Evolutionary conservation across 2,888 invertebrate genomes (phyloP).

Genomic region (Prostheceraeus crozeri): DNA sequence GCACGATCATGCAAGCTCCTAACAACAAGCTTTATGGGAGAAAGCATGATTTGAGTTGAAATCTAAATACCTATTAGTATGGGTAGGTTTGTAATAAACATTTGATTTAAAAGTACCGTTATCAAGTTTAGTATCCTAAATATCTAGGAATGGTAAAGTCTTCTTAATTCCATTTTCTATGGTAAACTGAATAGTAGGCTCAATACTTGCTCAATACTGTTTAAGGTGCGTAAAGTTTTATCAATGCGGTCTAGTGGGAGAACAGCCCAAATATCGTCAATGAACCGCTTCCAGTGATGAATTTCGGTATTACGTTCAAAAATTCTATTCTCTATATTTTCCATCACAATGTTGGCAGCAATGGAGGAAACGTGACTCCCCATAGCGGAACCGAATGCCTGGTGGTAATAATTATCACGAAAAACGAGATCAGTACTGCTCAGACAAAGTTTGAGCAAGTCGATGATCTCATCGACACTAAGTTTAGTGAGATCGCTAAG

Average conservation of each 20-base stretch:
- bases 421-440: neutral
- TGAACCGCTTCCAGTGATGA: slow-evolving; percentile 7
- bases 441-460: slow-evolving; percentile 1
- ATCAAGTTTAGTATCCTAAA: slow-evolving; percentile 3
- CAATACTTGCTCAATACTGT: too few relatives aligned
- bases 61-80: slow-evolving; percentile 24
- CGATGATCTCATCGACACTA: neutral
- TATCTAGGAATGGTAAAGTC: slow-evolving; percentile 23
- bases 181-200: slow-evolving; percentile 2
- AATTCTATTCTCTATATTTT: slow-evolving; percentile 13
- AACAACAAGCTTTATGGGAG: too few relatives aligned
- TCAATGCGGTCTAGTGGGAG: slow-evolving; percentile 11
- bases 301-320: neutral
- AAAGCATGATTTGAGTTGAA: too few relatives aligned
- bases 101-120: slow-evolving; percentile 22
- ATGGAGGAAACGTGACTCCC: slow-evolving; percentile 6
- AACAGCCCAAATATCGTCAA: slow-evolving; percentile 18
- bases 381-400: slow-evolving; percentile 2
- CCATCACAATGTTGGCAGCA: slow-evolving; percentile 26
- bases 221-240: too few relatives aligned
- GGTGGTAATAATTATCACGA: slow-evolving; percentile 13
- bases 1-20: too few relatives aligned
- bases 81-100: slow-evolving; percentile 24
- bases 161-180: slow-evolving; percentile 17
- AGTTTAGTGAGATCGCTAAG: neutral